Conservation (phyloP, 2,888 invertebrate species). For the Carpatolechia fugitivella region DNA sequence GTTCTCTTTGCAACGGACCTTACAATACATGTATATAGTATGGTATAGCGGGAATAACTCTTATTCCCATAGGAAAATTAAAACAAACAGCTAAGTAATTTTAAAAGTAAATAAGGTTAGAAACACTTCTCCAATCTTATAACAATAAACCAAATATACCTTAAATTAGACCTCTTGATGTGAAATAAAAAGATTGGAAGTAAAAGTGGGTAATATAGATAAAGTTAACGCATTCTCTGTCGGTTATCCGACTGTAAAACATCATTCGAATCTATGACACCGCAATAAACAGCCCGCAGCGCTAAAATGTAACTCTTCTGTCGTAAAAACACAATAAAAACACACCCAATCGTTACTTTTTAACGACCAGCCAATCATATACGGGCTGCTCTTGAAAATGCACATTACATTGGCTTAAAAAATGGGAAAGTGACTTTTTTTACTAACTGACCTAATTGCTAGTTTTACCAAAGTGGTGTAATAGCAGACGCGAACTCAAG, state of each 20-base stretch:
- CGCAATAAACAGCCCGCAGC: constrained; percentile 74
- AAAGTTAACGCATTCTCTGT: constrained; percentile 43
- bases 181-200: constrained; percentile 33
- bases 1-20: no score
- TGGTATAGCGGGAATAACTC: no score
- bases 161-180: constrained; percentile 19
- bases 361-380: constrained; percentile 72
- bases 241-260: constrained; percentile 75
- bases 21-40: no score
- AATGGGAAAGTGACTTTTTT: background rate
- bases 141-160: background rate
- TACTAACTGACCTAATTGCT: no score
- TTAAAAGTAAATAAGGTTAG: background rate
- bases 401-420: background rate
- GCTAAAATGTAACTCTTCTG: constrained; percentile 74
- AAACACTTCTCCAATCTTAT: background rate
- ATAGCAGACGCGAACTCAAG: no score
- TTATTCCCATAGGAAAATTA: no score
- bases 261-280: constrained; percentile 67
- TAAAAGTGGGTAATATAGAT: constrained; percentile 41
- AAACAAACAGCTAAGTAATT: background rate
- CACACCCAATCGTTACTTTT: constrained; percentile 69
- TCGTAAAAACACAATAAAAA: constrained; percentile 74
- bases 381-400: constrained; percentile 45
- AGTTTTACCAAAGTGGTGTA: no score